These are phyloP conservation scores for Hyperoodon ampullatus DNA, from an alignment of 2,113 vertebrate genomes.

Conservation along the genomic window DNA sequence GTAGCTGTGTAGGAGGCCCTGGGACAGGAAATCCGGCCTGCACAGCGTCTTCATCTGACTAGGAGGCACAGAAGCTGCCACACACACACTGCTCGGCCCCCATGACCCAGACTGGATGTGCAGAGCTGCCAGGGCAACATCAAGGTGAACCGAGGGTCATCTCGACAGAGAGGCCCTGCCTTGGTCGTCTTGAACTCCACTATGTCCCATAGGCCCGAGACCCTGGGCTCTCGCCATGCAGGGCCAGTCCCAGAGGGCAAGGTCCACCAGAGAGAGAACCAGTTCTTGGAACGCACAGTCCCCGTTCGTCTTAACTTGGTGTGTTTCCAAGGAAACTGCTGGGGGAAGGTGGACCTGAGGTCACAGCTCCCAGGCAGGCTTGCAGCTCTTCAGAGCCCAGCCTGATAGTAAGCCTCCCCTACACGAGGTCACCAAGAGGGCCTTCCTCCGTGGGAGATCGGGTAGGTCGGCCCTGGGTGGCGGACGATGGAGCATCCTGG, in stretches of 20 bases:
- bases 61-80: not conserved
- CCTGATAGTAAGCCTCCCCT: not conserved
- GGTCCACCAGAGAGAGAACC: not conserved
- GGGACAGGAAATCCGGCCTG: not conserved
- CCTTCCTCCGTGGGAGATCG: not conserved
- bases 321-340: not conserved
- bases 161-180: not conserved
- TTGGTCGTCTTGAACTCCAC: not conserved
- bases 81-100: not conserved
- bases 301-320: not conserved
- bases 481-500: not conserved
- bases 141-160: not conserved
- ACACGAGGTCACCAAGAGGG: accelerated
- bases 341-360: not conserved
- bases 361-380: not conserved
- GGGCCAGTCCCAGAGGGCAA: not conserved
- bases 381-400: not conserved
- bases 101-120: not conserved
- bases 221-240: not conserved
- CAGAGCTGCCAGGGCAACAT: not conserved
- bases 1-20: not conserved
- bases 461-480: not conserved
- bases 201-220: not conserved
- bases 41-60: not conserved
- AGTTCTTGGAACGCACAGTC: not conserved